phyloP scores from a whole-genome alignment of 2,797 vertebrate genomes.

The Dicrostonyx torquatus region DNA sequence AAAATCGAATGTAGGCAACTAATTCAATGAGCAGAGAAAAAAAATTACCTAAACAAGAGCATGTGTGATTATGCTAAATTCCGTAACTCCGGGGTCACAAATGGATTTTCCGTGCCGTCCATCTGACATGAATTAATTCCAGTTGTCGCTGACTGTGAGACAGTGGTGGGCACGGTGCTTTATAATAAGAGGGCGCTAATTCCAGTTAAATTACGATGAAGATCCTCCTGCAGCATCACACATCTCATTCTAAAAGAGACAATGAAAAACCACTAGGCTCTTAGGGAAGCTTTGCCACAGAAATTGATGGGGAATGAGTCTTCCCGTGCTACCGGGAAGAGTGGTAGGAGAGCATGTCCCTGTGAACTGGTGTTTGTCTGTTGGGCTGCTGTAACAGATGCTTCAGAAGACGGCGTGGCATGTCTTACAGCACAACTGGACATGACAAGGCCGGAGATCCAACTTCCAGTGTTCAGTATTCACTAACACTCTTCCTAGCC shows the following conservation, averaged over 20 bases:
- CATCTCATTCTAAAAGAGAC: conserved; percentile 61
- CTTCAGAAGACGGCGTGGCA: background rate
- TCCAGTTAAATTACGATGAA: conserved; percentile 73
- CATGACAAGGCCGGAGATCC: background rate
- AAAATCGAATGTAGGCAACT: conserved; percentile 78
- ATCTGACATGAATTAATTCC: conserved; percentile 85
- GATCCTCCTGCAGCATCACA: conserved; percentile 66
- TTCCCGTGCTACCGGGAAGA: background rate
- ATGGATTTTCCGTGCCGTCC: conserved; percentile 86
- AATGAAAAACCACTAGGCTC: conserved; percentile 3
- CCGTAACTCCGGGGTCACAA: conserved; percentile 85
- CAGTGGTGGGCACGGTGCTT: conserved; percentile 70
- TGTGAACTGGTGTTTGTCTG: background rate
- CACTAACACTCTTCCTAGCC: background rate
- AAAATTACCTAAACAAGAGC: conserved; percentile 80
- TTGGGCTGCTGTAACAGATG: rapidly evolving
- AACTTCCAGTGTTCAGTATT: background rate
- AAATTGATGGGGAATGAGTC: conserved; percentile 15
- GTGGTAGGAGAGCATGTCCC: background rate
- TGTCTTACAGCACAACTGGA: background rate
- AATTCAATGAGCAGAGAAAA: conserved; percentile 83
- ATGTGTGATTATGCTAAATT: conserved; percentile 87
- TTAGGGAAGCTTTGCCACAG: conserved; percentile 45
- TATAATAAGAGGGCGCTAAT: conserved; percentile 80
- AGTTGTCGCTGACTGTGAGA: conserved; percentile 78